Base-by-base conservation (phyloP, 2,797 vertebrate species). In the Moxostoma hubbsi region DNA sequence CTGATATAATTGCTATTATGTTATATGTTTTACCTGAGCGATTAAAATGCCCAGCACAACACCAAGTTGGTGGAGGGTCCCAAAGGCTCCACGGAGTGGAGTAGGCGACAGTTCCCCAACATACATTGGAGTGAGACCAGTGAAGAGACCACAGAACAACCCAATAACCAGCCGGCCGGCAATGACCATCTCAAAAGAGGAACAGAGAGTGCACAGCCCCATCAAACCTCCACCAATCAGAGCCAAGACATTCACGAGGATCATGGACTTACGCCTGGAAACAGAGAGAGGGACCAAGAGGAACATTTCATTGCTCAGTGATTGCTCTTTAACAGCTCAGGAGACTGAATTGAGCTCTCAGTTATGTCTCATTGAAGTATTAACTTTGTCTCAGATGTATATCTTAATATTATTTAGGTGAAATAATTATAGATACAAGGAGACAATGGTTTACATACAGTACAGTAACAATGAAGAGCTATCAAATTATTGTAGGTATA, bases 51-150 rank as follows among this genome's bases (percentile, higher is more conserved):
- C 96, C 53, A 98, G 59, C 13, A 99, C 97, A 13, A 98, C 96
- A 0, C 96, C 97, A 47, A 98, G 94, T 93, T 99, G 97, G 88
- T 98, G 95, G 15, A 99, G 92, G 0, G 97, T 97, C 3, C 97
- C 97, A 0, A 99, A 97, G 15, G 97, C 97, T 13, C 97, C 97
- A 0, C 96, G 92, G 0, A 97, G 90, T 0, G 91, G 89, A 0
- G 97, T 98, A 6, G 98, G 98, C 0, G 97, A 97, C 61, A 99
- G 84, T 81, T 99, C 98, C 0, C 96, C 96, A 69, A 99, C 95
- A 45, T 98, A 99, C 96, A 99, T 97, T 70, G 98, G 97, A 6
- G 98, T 97, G 62, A 99, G 93, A 66, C 97, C 97, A 0, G 97
- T 98, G 81, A 95, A 96, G 13, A 98, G 94, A 0, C 97, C 97